These are phyloP conservation scores for Apomyelois bistriatella DNA, from an alignment of 2,888 invertebrate species.

Conservation along the genomic window DNA sequence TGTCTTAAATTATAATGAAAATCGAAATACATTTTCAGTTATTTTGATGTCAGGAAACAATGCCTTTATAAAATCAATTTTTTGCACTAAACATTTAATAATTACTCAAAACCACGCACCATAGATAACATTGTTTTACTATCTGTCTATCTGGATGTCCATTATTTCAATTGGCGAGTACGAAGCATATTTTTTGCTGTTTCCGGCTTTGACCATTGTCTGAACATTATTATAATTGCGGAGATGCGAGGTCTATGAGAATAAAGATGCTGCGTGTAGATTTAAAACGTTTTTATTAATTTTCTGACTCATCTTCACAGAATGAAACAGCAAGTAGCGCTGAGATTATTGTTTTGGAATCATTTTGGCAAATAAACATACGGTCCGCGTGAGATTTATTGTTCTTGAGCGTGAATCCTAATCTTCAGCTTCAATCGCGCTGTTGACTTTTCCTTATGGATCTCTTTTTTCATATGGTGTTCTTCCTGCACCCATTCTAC, in stretches of 20 bases:
- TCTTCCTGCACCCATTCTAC: too few relatives aligned
- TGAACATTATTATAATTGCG: slow-evolving; percentile 2
- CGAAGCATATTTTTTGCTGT: not conserved
- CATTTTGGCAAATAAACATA: too few relatives aligned
- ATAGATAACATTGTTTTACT: slow-evolving; percentile 7
- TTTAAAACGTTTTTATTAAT: not conserved
- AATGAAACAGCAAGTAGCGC: not conserved
- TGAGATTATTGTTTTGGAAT: too few relatives aligned
- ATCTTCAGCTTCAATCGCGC: too few relatives aligned
- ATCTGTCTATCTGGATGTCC: slow-evolving; percentile 1
- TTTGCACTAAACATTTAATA: slow-evolving; percentile 6
- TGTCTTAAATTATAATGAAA: too few relatives aligned
- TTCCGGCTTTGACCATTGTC: slow-evolving; percentile 3
- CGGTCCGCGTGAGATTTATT: too few relatives aligned
- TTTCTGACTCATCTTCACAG: not conserved
- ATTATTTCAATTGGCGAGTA: slow-evolving; percentile 4
- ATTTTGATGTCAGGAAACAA: not conserved
- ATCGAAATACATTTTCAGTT: too few relatives aligned
- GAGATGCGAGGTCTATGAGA: not conserved
- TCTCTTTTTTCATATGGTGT: too few relatives aligned
- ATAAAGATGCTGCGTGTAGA: not conserved
- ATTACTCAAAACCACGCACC: slow-evolving; percentile 8
- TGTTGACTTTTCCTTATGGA: too few relatives aligned
- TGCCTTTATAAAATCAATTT: not conserved
- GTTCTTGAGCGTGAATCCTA: too few relatives aligned